Percentiles rank a stretch among this genome's conserved stretches.
phyloP scores from a whole-genome alignment of 2,113 vertebrate genomes.

The Rhinopomastus cyanomelas region DNA sequence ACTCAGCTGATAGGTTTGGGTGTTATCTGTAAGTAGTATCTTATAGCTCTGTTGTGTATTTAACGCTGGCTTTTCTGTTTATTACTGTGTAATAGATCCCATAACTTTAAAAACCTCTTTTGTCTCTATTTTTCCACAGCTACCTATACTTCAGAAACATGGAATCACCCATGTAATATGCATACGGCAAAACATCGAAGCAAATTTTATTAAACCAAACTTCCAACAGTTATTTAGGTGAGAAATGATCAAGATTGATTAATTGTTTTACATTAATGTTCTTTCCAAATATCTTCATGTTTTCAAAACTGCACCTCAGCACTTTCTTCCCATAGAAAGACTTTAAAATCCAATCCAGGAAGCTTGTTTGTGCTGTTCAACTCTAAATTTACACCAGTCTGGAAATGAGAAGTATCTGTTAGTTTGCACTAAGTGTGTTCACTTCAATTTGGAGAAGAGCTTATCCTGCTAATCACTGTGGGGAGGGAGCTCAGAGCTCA shows the following conservation, averaged over 20 bases:
- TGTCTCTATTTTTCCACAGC: constrained; percentile 71
- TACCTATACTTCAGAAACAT: constrained; percentile 91
- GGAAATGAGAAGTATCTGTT: rapidly evolving
- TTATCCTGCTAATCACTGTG: not conserved
- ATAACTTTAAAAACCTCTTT: not conserved
- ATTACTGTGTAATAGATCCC: not conserved
- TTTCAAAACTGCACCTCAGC: not conserved
- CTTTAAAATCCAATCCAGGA: not conserved
- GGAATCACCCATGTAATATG: constrained; percentile 97
- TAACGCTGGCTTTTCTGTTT: not conserved
- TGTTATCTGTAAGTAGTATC: too few species aligned
- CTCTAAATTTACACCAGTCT: not conserved
- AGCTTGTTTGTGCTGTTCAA: not conserved
- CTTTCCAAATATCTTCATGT: not conserved
- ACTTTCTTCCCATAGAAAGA: too few species aligned
- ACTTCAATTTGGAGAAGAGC: not conserved
- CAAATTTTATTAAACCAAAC: constrained; percentile 99
- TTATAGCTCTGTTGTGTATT: rapidly evolving
- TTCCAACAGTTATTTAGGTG: constrained; percentile 97
- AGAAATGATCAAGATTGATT: constrained; percentile 16
- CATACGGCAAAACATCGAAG: constrained; percentile 98
- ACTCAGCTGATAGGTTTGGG: too few species aligned
- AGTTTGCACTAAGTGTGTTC: not conserved
- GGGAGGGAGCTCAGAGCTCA: not conserved
- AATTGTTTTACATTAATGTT: not conserved